phyloP scores from a whole-genome alignment of 2,797 vertebrate species.

The Cottoperca gobio region DNA sequence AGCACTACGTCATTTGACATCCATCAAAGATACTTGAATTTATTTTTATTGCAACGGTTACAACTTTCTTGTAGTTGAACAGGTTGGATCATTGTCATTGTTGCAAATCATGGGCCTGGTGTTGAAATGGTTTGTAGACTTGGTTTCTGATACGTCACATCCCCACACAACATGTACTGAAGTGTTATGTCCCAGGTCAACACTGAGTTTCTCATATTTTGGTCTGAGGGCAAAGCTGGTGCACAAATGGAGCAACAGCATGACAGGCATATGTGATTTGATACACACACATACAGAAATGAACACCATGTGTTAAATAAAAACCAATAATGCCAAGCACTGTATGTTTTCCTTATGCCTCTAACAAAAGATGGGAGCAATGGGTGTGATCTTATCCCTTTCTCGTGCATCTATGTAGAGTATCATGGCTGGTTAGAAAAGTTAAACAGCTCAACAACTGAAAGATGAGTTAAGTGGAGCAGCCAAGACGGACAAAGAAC shows the following conservation, averaged over 20 bases:
- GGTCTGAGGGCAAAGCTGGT: slow-evolving; percentile 5
- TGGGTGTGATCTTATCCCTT: slow-evolving; percentile 58
- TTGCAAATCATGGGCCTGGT: slow-evolving; percentile 6
- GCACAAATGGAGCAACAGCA: not conserved
- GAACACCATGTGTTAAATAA: slow-evolving; percentile 46
- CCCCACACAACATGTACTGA: slow-evolving; percentile 2
- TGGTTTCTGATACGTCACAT: slow-evolving; percentile 3
- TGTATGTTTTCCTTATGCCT: slow-evolving; percentile 49
- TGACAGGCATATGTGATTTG: slow-evolving; percentile 9
- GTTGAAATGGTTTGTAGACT: not conserved
- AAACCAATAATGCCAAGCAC: slow-evolving; percentile 52
- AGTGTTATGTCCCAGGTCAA: not conserved
- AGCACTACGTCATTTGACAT: slow-evolving; percentile 50
- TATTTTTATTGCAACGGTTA: slow-evolving; percentile 34
- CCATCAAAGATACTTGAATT: slow-evolving; percentile 56
- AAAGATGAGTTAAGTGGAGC: slow-evolving; percentile 75
- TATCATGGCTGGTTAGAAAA: slow-evolving; percentile 48
- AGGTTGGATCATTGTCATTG: slow-evolving; percentile 6
- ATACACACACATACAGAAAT: slow-evolving; percentile 24
- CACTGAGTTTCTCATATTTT: slow-evolving; percentile 1
- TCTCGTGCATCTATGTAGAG: slow-evolving; percentile 58
- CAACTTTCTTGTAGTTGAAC: slow-evolving; percentile 31
- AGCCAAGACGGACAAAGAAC: slow-evolving; percentile 52
- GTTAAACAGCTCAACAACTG: slow-evolving; percentile 49
- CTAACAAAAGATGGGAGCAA: slow-evolving; percentile 63